phyloP scores from a whole-genome alignment of 2,888 invertebrate species.

The Xestia sexstrigata region DNA sequence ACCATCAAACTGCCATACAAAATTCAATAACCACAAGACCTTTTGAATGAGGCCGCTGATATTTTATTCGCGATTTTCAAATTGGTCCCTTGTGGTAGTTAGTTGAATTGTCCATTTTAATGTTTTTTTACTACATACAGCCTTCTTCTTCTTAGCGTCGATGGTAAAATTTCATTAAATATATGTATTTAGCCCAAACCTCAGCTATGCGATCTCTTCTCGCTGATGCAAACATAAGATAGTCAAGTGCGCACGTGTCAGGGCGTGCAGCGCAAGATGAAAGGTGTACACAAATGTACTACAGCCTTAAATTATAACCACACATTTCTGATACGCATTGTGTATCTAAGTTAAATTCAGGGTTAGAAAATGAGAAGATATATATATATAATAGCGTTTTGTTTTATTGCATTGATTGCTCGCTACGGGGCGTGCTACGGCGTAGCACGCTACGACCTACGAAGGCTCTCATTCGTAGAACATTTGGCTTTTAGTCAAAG shows the following conservation, averaged over 20 bases:
- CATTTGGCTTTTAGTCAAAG: background rate
- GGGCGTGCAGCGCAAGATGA: no score
- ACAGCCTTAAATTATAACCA: background rate
- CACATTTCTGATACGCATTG: background rate
- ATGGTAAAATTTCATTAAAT: no score
- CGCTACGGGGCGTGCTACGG: background rate
- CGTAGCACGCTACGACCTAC: conserved; percentile 16
- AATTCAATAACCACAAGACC: background rate
- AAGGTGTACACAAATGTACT: no score
- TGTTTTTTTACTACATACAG: background rate
- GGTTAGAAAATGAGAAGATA: background rate
- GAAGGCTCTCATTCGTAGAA: background rate
- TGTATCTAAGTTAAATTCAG: background rate
- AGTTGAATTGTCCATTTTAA: background rate
- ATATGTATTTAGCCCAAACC: no score
- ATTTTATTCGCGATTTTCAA: background rate
- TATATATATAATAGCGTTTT: background rate
- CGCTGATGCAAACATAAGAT: no score
- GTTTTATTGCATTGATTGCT: background rate
- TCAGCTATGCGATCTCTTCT: no score
- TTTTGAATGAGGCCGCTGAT: background rate
- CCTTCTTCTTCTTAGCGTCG: background rate
- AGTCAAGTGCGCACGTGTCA: no score
- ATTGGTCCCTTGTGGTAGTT: background rate
- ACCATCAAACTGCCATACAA: background rate